phyloP scores from a whole-genome alignment of 1,140 invertebrate genomes.

The Drosophila albomicans region DNA sequence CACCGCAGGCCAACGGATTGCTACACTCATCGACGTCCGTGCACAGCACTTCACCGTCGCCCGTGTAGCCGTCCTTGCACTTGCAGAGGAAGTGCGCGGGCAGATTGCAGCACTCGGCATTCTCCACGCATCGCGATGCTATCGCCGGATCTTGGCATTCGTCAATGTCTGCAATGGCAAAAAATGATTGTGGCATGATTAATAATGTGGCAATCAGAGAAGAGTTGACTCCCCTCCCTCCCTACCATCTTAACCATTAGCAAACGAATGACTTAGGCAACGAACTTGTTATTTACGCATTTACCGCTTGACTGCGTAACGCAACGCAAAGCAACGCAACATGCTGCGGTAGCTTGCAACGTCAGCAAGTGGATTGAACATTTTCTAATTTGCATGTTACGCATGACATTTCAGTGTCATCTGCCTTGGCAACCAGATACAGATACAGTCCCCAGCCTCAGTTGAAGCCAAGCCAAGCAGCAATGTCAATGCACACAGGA shows the following conservation, averaged over 20 bases:
- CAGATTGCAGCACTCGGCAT: constrained; percentile 97
- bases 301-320: constrained; percentile 69
- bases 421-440: constrained; percentile 18
- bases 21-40: constrained; percentile 95
- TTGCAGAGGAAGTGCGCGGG: constrained; percentile 97
- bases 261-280: constrained; percentile 43
- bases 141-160: constrained; percentile 95
- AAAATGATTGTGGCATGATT: constrained; percentile 53
- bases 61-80: constrained; percentile 95
- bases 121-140: constrained; percentile 93
- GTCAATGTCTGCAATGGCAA: constrained; percentile 92
- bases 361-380: background rate
- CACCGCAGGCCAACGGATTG: constrained; percentile 91
- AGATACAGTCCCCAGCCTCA: too few relatives aligned
- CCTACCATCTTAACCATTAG: background rate
- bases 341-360: background rate
- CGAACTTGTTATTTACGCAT: constrained; percentile 62
- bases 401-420: constrained; percentile 78
- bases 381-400: constrained; percentile 69
- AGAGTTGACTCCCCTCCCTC: constrained; percentile 18
- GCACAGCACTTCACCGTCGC: constrained; percentile 94
- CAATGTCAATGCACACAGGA: constrained; percentile 75
- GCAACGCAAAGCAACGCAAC: constrained; percentile 8
- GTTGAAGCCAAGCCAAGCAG: constrained; percentile 37
- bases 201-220: constrained; percentile 64